Conservation (phyloP, 1,140 invertebrate species). For the Drosophila pruinosa region DNA sequence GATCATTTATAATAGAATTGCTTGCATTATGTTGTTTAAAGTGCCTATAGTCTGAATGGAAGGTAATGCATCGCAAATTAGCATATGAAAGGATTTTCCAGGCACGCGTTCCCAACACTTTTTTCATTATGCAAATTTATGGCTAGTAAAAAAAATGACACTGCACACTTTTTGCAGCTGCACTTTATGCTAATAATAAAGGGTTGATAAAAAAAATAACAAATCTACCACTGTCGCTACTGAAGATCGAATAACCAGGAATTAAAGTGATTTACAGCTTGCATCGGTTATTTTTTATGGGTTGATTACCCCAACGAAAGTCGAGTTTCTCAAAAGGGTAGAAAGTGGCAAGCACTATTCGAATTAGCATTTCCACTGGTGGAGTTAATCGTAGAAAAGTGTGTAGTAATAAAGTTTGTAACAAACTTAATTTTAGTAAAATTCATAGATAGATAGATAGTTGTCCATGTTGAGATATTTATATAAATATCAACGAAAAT, state of each 20-base stretch:
- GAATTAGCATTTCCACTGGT: too few species aligned
- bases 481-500: too few species aligned
- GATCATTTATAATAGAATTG: neutral
- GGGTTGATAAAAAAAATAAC: constrained; percentile 16
- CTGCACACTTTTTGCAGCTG: constrained; percentile 50
- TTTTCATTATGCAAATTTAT: constrained; percentile 46
- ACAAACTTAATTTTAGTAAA: too few species aligned
- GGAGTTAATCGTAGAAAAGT: neutral
- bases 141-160: constrained; percentile 34
- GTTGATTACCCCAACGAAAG: constrained; percentile 1
- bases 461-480: too few species aligned
- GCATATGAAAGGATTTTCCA: constrained; percentile 48
- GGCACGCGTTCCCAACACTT: constrained; percentile 32
- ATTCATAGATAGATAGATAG: too few species aligned
- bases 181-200: constrained; percentile 61
- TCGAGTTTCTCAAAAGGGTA: neutral
- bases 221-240: constrained; percentile 2
- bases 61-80: constrained; percentile 24
- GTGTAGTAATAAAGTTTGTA: too few species aligned
- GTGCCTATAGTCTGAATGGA: constrained; percentile 15
- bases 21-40: neutral
- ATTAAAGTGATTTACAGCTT: constrained; percentile 25
- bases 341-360: neutral
- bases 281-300: constrained; percentile 2
- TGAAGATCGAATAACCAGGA: constrained; percentile 20